Conservation (phyloP, 2,888 invertebrate genomes). For the Dryadula phaetusa region DNA sequence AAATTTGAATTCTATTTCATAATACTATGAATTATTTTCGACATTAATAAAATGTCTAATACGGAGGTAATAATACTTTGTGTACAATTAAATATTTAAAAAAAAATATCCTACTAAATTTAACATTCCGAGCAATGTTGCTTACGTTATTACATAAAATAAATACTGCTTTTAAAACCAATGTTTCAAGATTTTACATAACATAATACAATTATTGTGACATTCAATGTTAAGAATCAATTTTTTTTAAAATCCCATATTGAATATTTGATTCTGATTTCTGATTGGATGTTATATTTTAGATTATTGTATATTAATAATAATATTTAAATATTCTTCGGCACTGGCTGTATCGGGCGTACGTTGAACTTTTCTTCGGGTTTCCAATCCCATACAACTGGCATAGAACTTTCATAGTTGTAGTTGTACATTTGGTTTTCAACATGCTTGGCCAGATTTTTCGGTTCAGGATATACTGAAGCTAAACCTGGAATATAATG, state of each 20-base stretch:
- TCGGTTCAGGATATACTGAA: constrained; percentile 93
- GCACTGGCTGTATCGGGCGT: constrained; percentile 74
- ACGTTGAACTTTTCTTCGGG: constrained; percentile 77
- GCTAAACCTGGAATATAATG: constrained; percentile 86
- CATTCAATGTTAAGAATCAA: neutral
- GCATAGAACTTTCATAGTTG: constrained; percentile 91
- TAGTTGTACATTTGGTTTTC: constrained; percentile 90
- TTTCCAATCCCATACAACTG: constrained; percentile 87
- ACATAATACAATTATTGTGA: constrained; percentile 9
- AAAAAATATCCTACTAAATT: constrained; percentile 25
- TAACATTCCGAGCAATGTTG: constrained; percentile 16
- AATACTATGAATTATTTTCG: constrained; percentile 28
- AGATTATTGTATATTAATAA: neutral
- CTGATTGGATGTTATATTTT: neutral
- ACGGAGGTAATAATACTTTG: constrained; percentile 39
- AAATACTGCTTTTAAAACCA: constrained; percentile 48
- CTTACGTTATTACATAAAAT: constrained; percentile 17
- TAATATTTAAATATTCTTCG: constrained; percentile 68
- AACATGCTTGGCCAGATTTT: constrained; percentile 89
- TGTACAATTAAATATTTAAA: constrained; percentile 14
- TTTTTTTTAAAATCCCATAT: neutral
- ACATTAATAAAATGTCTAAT: constrained; percentile 28
- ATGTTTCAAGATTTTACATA: neutral
- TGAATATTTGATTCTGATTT: constrained; percentile 1
- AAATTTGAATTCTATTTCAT: neutral